Evolutionary conservation across 2,888 invertebrate genomes (phyloP).

Genomic region (Seladonia tumulorum): DNA sequence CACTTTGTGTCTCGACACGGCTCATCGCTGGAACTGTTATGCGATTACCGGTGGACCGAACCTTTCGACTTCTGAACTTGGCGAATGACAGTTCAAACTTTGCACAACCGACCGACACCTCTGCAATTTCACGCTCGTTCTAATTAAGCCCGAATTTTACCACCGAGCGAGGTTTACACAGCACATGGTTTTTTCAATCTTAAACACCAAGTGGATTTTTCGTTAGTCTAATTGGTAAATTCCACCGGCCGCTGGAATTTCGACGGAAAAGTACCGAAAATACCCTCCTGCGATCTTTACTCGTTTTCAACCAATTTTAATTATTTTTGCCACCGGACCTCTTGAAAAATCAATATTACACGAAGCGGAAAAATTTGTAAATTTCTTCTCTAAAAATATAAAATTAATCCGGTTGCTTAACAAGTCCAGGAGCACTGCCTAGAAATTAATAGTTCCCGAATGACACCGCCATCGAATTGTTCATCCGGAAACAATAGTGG

Average conservation of each 20-base stretch:
- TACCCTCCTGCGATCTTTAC: not conserved
- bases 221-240: too few species aligned
- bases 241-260: too few species aligned
- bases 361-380: not conserved
- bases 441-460: not conserved
- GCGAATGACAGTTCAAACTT: not conserved
- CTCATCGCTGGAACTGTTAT: slow-evolving; percentile 47
- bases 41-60: slow-evolving; percentile 38
- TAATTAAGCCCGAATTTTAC: not conserved
- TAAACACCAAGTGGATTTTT: not conserved
- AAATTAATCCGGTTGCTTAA: not conserved
- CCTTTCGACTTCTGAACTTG: slow-evolving; percentile 16
- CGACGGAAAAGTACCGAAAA: not conserved
- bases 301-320: not conserved
- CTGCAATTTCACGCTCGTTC: not conserved
- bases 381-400: not conserved
- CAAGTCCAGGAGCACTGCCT: not conserved
- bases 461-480: not conserved
- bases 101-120: not conserved
- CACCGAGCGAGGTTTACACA: too few species aligned
- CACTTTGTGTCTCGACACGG: slow-evolving; percentile 40
- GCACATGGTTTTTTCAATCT: not conserved
- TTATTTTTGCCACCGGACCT: too few species aligned
- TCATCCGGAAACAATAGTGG: not conserved
- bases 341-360: not conserved